These are phyloP conservation scores for Channa argus DNA, from an alignment of 2,113 vertebrate genomes.

Conservation along the genomic window DNA sequence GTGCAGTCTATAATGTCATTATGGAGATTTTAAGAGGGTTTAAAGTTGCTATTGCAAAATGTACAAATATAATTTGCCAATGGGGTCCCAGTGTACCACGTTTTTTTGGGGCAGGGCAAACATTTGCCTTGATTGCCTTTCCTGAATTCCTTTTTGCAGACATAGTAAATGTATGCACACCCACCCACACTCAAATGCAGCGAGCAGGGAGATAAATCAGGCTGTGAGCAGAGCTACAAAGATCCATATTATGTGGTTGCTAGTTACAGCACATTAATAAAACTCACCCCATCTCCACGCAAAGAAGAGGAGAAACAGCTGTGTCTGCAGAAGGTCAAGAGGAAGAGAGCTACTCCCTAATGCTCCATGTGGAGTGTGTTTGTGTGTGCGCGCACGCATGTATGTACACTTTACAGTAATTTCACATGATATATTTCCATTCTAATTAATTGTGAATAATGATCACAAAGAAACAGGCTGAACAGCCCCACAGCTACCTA, in stretches of 20 bases:
- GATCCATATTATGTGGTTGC: conserved; percentile 77
- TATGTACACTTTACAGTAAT: conserved; percentile 15
- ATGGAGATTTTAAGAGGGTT: too few species aligned
- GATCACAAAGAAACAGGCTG: conserved; percentile 37
- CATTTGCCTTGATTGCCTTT: too few species aligned
- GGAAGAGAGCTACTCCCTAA: conserved; percentile 60
- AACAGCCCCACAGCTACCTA: conserved; percentile 22
- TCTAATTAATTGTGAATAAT: conserved; percentile 30
- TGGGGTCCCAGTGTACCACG: too few species aligned
- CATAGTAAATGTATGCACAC: conserved; percentile 31
- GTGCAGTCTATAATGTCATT: too few species aligned
- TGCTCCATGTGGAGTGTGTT: conserved; percentile 16
- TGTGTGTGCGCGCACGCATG: neutral
- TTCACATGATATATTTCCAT: conserved; percentile 22
- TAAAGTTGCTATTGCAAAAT: too few species aligned
- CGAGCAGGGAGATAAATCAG: conserved; percentile 69
- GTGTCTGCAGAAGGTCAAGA: conserved; percentile 69
- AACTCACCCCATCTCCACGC: conserved; percentile 59
- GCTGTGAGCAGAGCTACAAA: conserved; percentile 61
- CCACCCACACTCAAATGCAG: conserved; percentile 42
- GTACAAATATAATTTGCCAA: too few species aligned
- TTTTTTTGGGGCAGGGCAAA: too few species aligned
- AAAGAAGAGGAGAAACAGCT: conserved; percentile 74
- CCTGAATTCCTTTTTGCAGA: neutral
- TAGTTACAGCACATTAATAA: conserved; percentile 80